A percentile compares a stretch with the other conserved stretches of the same genome.
phyloP scores from a whole-genome alignment of 2,797 vertebrate species.

The Halcyon chelicuti region DNA sequence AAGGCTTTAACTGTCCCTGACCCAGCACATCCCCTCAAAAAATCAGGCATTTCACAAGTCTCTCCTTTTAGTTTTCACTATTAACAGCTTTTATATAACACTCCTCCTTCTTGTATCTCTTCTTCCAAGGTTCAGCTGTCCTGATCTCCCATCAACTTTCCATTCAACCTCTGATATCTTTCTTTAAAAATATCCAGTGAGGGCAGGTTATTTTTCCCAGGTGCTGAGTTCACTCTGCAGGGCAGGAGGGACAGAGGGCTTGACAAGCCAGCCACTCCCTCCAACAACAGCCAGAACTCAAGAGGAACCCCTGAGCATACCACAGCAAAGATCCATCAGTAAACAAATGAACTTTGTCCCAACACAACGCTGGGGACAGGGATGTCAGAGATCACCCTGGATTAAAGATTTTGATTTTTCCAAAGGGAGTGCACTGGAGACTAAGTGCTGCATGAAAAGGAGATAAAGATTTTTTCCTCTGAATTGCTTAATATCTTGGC shows the following conservation, averaged over 20 bases:
- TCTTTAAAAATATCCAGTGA: not conserved
- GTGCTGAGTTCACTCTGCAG: fast-evolving
- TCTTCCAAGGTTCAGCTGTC: not conserved
- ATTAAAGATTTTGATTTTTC: not conserved
- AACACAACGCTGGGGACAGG: not conserved
- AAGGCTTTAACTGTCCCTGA: not conserved
- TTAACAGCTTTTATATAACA: not conserved
- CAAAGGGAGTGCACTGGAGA: not conserved
- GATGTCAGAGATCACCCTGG: not conserved
- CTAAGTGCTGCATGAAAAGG: fast-evolving
- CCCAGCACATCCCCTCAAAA: not conserved
- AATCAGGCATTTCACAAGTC: not conserved
- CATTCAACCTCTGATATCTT: not conserved
- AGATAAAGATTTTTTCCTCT: not conserved
- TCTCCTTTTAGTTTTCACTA: not conserved
- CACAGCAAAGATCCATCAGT: not conserved
- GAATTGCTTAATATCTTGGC: not conserved
- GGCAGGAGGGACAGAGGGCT: not conserved
- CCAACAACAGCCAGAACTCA: fast-evolving
- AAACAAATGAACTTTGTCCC: not conserved
- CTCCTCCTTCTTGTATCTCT: not conserved
- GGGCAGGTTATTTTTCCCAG: not conserved
- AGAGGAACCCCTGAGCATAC: not conserved
- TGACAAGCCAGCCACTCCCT: not conserved
- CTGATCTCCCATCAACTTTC: not conserved